Evolutionary conservation across 2,113 vertebrate genomes (phyloP).

Genomic region (Esox niger): DNA sequence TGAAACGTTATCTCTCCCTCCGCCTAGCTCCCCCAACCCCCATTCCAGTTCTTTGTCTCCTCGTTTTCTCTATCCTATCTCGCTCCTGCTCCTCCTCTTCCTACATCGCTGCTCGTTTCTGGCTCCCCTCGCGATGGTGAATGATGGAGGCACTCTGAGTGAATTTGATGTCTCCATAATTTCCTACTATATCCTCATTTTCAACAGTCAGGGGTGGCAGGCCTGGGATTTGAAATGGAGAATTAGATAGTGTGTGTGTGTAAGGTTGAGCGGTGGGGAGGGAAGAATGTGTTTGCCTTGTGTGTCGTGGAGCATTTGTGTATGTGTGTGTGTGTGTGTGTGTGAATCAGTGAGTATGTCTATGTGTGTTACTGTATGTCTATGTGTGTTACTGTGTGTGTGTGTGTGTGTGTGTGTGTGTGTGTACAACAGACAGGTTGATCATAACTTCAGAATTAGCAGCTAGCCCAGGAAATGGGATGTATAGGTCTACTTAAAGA

Average conservation of each 20-base stretch:
- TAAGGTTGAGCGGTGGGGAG: no score
- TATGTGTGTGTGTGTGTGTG: background rate
- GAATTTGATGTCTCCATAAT: conserved; percentile 32
- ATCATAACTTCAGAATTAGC: no score
- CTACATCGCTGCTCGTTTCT: no score
- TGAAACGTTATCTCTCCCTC: conserved; percentile 3
- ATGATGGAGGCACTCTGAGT: conserved; percentile 27
- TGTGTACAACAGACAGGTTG: background rate
- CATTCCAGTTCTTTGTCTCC: no score
- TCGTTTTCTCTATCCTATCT: background rate
- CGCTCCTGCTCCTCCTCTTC: background rate
- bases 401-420: background rate
- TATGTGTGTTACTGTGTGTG: no score
- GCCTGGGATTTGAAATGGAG: background rate
- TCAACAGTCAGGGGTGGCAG: conserved; percentile 1
- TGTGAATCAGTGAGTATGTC: conserved; percentile 5
- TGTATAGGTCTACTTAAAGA: no score
- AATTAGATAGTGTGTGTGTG: conserved; percentile 5
- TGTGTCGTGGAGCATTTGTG: background rate
- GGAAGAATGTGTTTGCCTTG: background rate
- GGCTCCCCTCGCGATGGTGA: conserved; percentile 21
- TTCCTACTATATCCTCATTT: conserved; percentile 35
- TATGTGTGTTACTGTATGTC: conserved; percentile 8
- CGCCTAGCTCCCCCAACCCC: background rate
- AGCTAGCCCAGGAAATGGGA: no score